Base-by-base conservation (phyloP, 2,888 invertebrate species). In the Boloria euphrosyne region DNA sequence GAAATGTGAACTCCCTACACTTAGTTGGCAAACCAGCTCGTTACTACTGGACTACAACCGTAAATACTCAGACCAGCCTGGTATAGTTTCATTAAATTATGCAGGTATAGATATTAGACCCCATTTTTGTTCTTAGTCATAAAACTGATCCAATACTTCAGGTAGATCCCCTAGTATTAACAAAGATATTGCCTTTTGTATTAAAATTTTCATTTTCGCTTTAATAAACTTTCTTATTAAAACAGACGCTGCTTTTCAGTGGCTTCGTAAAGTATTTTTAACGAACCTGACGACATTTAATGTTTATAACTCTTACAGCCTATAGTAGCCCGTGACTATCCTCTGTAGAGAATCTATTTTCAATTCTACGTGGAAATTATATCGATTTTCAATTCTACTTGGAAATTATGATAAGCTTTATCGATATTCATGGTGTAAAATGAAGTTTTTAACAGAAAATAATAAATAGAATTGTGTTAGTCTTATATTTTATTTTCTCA, bases 201-300 rank as follows among this genome's bases (percentile, higher is more conserved):
- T 68, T 62, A 66, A 68, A 68, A 68, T 57, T 58, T 65, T 68
- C 57, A 62, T 54, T 51, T 57, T 60, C 50, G 18, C 55, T 55
- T 55, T 46, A 67, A 65, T 64, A 57, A 64, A 61, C 27, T 22
- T 65, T 10, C 44, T 62, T 66, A 68, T 62, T 68, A 65, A 68
- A 68, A 66, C 62, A 51, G 60, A 66, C 53, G 67, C 38, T 57
- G n/a, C 55, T 59, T 65, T 59, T 57, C 60, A 65, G 55, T 50
- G 61, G 57, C 46, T 46, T 60, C 59, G 51, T 66, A 66, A 69
- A 69, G 52, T 52, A 62, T 62, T 38, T 63, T 55, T 57, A 52
- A 52, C 47, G 57, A 47, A 55, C 47, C 52, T 17, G 52, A 57
- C 52, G 62, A 66, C 17, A 49, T 61, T 52, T 58, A 65, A 47